Base-by-base conservation (phyloP, 2,888 invertebrate genomes). In the Sphaerophoria rueppellii region DNA sequence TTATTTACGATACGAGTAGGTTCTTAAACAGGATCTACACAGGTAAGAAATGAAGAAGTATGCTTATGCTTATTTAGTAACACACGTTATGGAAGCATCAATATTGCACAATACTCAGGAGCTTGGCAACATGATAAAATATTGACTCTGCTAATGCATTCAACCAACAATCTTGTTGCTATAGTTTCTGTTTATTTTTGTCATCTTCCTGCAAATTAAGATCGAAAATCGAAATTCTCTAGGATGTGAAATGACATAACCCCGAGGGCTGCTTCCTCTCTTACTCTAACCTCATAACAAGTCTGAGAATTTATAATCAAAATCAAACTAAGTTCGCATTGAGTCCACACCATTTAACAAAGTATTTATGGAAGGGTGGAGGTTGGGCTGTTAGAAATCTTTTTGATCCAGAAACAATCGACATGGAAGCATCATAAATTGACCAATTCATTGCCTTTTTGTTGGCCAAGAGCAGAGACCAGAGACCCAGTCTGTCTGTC, bases 401-500 rank as follows among this genome's bases (percentile, higher is more conserved):
- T 4, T 54, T 74, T 78, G 65, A 65, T 79, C 24, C 58, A 52
- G 52, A 82, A 70, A 67, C 63, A 75, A 79, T 71, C 24, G 61
- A 69, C 60, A 76, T 61, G 35, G 67, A 67, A 77, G 73, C 52
- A 76, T 78, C 46, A 70, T 24, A 24, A 63, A 65, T 74, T 81
- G 61, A 81, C 61, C 76, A 69, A 72, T 76, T 63, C 67, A 80
- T 60, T 72, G 52, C 50, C 37, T 46, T 37, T 24, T 65, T 69
- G 32, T 43, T 69, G 72, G 72, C 46, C 57, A 57, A 57, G 81
- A 24, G 24, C 24, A 24, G 24, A 24, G 24, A 24, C 24, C 24
- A 24, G 24, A 60, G 65, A 67, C 40, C 46, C 52, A 76, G 76
- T 72, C 76, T 37, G 71, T n/a, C 75, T 80, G 83, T 69, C 83